phyloP scores from a whole-genome alignment of 2,113 vertebrate species.

The Cyanoderma ruficeps region DNA sequence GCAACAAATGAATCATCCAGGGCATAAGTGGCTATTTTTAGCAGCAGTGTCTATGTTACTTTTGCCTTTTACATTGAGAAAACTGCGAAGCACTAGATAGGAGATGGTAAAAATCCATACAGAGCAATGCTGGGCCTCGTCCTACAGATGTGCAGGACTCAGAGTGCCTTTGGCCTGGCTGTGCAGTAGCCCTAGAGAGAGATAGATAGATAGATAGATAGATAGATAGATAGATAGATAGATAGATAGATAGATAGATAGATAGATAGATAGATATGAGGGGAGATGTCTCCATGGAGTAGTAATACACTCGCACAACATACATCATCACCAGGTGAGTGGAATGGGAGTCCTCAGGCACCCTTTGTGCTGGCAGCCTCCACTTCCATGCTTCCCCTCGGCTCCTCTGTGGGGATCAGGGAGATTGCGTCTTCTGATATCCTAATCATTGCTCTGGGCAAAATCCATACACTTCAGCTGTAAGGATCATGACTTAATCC shows the following conservation, averaged over 20 bases:
- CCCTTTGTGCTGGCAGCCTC: background rate
- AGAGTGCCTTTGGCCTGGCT: background rate
- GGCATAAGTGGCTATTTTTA: slow-evolving; percentile 19
- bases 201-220: too few species aligned
- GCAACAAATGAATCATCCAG: background rate
- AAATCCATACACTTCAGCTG: background rate
- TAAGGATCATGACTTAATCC: background rate
- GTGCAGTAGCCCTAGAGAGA: background rate
- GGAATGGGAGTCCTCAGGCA: background rate
- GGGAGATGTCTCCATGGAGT: background rate
- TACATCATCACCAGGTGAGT: accelerated
- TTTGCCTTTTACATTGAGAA: background rate
- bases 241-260: accelerated
- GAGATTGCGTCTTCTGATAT: background rate
- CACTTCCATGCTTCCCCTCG: background rate
- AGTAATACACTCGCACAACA: background rate
- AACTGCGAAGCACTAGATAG: background rate
- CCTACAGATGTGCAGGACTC: background rate
- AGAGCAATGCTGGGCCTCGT: background rate
- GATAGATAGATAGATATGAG: background rate
- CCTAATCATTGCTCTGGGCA: background rate
- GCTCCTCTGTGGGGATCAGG: background rate
- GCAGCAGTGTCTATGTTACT: background rate
- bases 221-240: too few species aligned
- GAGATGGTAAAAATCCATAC: background rate